Evolutionary conservation across 1,140 invertebrate genomes (phyloP).

Genomic region (Oryctes rhinoceros): DNA sequence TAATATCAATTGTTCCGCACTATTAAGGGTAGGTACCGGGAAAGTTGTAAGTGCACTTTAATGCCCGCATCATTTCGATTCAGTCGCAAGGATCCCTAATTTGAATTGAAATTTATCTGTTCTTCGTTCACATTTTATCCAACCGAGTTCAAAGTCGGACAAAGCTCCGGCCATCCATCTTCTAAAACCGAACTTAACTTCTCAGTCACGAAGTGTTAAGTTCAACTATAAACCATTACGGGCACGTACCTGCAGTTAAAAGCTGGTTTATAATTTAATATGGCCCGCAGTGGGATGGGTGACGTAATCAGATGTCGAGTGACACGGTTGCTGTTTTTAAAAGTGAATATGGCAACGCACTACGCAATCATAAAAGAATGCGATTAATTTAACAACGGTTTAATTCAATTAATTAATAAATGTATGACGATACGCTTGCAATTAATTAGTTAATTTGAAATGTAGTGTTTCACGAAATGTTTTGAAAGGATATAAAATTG

Average conservation of each 20-base stretch:
- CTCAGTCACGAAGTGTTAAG: constrained; percentile 25
- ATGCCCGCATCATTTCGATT: constrained; percentile 13
- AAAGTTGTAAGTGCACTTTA: constrained; percentile 36
- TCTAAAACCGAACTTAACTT: constrained; percentile 17
- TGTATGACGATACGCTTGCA: too few relatives aligned
- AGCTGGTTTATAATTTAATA: constrained; percentile 28
- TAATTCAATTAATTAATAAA: too few relatives aligned
- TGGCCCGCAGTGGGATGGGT: not conserved
- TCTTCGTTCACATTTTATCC: constrained; percentile 22
- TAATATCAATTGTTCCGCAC: constrained; percentile 4
- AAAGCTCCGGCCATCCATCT: not conserved
- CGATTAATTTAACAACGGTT: too few relatives aligned
- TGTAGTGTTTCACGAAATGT: too few relatives aligned
- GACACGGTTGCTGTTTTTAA: too few relatives aligned
- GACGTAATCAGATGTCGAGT: not conserved
- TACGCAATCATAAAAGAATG: too few relatives aligned
- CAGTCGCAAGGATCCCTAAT: constrained; percentile 19
- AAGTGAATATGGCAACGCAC: too few relatives aligned
- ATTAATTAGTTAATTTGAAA: too few relatives aligned
- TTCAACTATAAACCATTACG: not conserved
- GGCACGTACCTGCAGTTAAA: constrained; percentile 26
- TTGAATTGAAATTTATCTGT: constrained; percentile 29
- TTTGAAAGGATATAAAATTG: too few relatives aligned
- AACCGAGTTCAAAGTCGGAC: not conserved
- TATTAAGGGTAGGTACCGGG: not conserved